Percentiles rank a stretch among this genome's conserved stretches.
Evolutionary conservation across 1,140 invertebrate genomes (phyloP).

Genomic region (Gryllus bimaculatus): DNA sequence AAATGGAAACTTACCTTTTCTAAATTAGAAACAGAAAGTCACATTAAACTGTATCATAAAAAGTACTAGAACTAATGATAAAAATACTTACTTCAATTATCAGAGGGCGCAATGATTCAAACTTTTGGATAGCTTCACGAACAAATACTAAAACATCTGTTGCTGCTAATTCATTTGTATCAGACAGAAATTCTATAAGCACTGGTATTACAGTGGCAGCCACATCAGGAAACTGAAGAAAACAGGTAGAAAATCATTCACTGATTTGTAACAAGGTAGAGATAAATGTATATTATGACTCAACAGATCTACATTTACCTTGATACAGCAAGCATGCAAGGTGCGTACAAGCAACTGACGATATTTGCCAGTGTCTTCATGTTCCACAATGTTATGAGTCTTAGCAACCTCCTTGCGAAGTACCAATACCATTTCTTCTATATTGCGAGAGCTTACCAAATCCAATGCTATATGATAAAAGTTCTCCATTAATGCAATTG

Average conservation of each 20-base stretch:
- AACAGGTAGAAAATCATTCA: slow-evolving; percentile 14
- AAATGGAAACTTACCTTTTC: too few species aligned
- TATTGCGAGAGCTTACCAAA: slow-evolving; percentile 84
- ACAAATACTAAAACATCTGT: slow-evolving; percentile 91
- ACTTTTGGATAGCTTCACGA: slow-evolving; percentile 88
- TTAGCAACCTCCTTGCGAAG: slow-evolving; percentile 72
- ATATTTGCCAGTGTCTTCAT: slow-evolving; percentile 93
- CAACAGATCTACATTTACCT: slow-evolving; percentile 32
- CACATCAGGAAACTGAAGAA: slow-evolving; percentile 82
- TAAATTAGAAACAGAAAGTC: too few species aligned
- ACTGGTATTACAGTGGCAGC: slow-evolving; percentile 88
- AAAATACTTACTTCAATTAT: slow-evolving; percentile 57
- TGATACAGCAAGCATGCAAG: slow-evolving; percentile 89
- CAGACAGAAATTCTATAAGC: slow-evolving; percentile 90
- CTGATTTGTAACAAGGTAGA: background rate
- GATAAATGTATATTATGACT: background rate
- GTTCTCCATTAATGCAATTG: slow-evolving; percentile 25
- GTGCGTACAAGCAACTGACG: slow-evolving; percentile 91
- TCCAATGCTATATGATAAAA: slow-evolving; percentile 59
- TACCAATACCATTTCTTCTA: slow-evolving; percentile 92
- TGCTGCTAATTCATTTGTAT: slow-evolving; percentile 88
- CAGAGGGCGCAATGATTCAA: slow-evolving; percentile 62
- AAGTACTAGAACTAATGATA: background rate
- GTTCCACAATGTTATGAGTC: slow-evolving; percentile 77
- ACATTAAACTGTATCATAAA: too few species aligned